A percentile compares a stretch with the other conserved stretches of the same genome.
phyloP scores from a whole-genome alignment of 1,140 invertebrate genomes.

The Scaptomyza pallida region DNA sequence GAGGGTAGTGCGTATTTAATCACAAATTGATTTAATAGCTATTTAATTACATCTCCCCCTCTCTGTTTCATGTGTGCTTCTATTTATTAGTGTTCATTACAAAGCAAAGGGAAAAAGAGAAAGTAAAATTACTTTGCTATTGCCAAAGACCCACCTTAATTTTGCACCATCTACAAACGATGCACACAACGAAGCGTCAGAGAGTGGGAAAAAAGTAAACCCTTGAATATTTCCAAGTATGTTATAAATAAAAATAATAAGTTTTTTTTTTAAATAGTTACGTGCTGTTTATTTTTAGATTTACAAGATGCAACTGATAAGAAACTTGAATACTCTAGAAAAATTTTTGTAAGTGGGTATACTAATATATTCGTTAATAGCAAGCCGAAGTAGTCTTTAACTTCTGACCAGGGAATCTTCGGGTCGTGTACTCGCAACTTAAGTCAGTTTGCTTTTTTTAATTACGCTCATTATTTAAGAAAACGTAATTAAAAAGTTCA shows the following conservation, averaged over 20 bases:
- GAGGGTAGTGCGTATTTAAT: too few relatives aligned
- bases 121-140: background rate
- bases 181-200: background rate
- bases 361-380: too few relatives aligned
- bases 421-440: background rate
- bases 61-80: background rate
- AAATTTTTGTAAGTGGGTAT: too few relatives aligned
- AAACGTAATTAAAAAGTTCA: background rate
- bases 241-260: background rate
- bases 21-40: background rate
- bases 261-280: background rate
- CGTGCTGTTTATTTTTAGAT: background rate
- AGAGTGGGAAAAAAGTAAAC: background rate
- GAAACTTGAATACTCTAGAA: too few relatives aligned
- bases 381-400: too few relatives aligned
- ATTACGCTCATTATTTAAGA: background rate
- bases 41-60: too few relatives aligned
- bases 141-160: background rate
- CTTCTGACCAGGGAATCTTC: background rate
- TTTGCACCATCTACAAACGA: background rate
- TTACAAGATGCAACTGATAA: too few relatives aligned
- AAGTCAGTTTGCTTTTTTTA: background rate
- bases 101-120: background rate
- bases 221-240: background rate
- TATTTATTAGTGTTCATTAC: conserved; percentile 1